These are phyloP conservation scores for Bubo scandiacus DNA, from an alignment of 2,113 vertebrate species.

Conservation along the genomic window DNA sequence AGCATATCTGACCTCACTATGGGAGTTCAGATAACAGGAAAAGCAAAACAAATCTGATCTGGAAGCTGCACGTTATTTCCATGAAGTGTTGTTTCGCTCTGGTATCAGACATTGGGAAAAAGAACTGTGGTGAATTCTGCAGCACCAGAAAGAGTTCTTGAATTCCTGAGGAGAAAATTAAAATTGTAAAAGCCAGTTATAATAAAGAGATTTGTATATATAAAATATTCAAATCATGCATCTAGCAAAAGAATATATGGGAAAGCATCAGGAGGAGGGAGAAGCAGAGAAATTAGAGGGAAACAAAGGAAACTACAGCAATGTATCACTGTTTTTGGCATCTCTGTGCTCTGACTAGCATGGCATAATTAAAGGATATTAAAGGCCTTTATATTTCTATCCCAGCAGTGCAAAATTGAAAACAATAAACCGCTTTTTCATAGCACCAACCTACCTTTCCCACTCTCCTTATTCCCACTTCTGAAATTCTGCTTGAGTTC, in stretches of 20 bases:
- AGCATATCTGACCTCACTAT: neutral
- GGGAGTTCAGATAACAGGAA: neutral
- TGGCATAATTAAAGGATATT: neutral
- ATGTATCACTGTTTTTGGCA: neutral
- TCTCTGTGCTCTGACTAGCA: neutral
- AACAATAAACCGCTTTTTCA: constrained; percentile 16
- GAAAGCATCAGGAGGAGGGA: neutral
- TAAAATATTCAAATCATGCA: neutral
- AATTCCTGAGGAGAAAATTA: neutral
- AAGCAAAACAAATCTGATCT: neutral
- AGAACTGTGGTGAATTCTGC: neutral
- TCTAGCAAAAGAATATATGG: neutral
- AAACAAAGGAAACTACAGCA: neutral
- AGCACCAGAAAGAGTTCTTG: neutral
- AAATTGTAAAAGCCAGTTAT: neutral
- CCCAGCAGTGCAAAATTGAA: neutral
- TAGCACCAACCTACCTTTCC: neutral
- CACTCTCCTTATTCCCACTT: neutral
- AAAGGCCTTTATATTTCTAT: neutral
- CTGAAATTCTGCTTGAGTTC: constrained; percentile 37
- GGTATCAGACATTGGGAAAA: neutral
- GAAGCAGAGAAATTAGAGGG: neutral
- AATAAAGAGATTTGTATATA: neutral
- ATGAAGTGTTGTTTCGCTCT: neutral
- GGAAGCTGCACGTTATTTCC: neutral